Percentiles rank a stretch among this genome's conserved stretches.
phyloP scores from a whole-genome alignment of 53 echinoderm and acorn worm genomes.

The Apostichopus leukothele region DNA sequence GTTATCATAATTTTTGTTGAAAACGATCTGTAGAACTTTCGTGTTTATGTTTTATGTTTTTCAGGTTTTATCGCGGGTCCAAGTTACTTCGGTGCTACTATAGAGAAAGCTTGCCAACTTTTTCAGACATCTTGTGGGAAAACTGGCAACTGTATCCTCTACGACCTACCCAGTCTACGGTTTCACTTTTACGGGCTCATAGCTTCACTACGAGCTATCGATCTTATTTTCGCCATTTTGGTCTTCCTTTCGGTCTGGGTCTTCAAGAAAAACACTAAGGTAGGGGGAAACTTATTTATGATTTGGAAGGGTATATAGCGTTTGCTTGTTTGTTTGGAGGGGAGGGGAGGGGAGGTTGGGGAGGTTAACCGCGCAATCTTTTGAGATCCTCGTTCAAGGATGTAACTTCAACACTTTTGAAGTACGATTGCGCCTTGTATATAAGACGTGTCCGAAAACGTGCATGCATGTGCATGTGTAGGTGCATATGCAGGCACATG shows the following conservation, averaged over 20 bases:
- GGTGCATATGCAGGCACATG: no score
- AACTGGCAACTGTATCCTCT: slow-evolving; percentile 65
- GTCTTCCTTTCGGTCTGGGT: slow-evolving; percentile 38
- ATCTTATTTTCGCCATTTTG: slow-evolving; percentile 26
- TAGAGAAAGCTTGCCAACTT: slow-evolving; percentile 58
- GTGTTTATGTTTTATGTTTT: neutral
- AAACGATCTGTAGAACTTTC: no score
- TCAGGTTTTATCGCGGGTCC: slow-evolving; percentile 62
- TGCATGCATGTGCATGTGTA: no score
- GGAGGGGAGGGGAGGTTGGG: no score
- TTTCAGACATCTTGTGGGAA: slow-evolving; percentile 63
- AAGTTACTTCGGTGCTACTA: slow-evolving; percentile 55
- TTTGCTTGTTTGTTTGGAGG: no score
- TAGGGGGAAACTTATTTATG: neutral
- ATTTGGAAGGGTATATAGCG: no score
- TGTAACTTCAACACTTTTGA: no score
- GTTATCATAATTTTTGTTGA: no score
- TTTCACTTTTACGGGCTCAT: slow-evolving; percentile 45
- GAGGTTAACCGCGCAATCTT: no score
- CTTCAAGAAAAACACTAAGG: slow-evolving; percentile 33
- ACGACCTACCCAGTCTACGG: slow-evolving; percentile 48
- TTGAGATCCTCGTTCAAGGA: no score
- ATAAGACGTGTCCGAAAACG: no score
- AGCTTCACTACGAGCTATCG: slow-evolving; percentile 17
- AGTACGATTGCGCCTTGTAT: no score